Base-by-base conservation (phyloP, 2,797 vertebrate genomes). In the Odontamblyopus lacepedii region DNA sequence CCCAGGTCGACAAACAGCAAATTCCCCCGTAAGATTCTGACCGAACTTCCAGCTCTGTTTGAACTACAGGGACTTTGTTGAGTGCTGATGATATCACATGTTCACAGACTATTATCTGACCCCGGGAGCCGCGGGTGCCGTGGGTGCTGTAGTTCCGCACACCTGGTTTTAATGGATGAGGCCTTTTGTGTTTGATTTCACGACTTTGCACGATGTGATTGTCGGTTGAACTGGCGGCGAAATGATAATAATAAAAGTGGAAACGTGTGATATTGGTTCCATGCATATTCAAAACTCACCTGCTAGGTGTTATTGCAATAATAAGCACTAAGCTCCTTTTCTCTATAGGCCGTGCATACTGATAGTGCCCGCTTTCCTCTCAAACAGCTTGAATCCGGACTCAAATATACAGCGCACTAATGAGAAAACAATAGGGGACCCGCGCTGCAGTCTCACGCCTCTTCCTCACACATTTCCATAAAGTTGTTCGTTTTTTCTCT, bases 251-350 rank as follows among this genome's bases (percentile, higher is more conserved):
- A 80, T 86, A 83, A 84, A 83, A 74, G 62, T 67, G 65, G 72
- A 81, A 80, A 86, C 53, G 81, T 90, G 86, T 83, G 81, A 87
- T 78, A 84, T 84, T 86, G 65, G 68, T 83, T 83, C 78, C 86
- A 89, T 90, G 88, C 88, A 90, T 90, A 91, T 89, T 88, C 87
- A 90, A 88, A 89, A 87, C 78, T 89, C 84, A 89, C 84, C 90
- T 89, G 87, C 77, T 81, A 88, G 86, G 90, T 90, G 90, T 87
- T 87, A 89, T 78, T 85, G 83, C 81, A 83, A 74, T 90, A 89
- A 91, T 85, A 89, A 88, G 87, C 80, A 72, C 71, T 89, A 87
- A 84, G 85, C 88, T 82, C 69, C 74, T 85, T 73, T 60, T 75
- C 82, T 87, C 76, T 77, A 72, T 80, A 69, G 82, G 81, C 83